Evolutionary conservation across 2,113 vertebrate species (phyloP).

Genomic region (Athene cunicularia): DNA sequence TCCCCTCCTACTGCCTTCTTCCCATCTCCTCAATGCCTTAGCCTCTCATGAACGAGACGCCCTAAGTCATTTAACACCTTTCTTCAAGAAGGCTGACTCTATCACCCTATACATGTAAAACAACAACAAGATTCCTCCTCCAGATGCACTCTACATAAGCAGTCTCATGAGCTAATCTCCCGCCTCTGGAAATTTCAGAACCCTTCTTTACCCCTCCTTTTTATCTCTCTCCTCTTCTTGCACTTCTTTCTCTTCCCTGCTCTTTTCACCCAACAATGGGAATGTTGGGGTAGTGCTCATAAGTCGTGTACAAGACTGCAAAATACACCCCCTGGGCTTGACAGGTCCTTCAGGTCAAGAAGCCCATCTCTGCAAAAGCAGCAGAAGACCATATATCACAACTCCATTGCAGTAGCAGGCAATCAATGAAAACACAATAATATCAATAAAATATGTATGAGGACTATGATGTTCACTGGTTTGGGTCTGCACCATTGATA

Average conservation of each 20-base stretch:
- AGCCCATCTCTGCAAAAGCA: background rate
- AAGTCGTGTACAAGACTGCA: background rate
- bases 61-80: background rate
- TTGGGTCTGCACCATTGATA: background rate
- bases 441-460: background rate
- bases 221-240: background rate
- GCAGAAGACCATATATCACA: background rate
- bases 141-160: background rate
- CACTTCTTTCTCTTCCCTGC: rapidly evolving
- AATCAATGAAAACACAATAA: background rate
- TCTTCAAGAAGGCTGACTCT: background rate
- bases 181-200: background rate
- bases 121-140: background rate
- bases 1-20: background rate
- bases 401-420: background rate
- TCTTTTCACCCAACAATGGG: rapidly evolving
- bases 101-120: background rate
- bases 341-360: background rate
- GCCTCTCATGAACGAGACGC: background rate
- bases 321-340: background rate
- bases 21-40: background rate
- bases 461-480: background rate
- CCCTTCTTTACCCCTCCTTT: background rate
- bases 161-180: background rate
- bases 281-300: background rate